Conservation (phyloP, 2,113 vertebrate genomes). For the Rhodinocichla rosea region DNA sequence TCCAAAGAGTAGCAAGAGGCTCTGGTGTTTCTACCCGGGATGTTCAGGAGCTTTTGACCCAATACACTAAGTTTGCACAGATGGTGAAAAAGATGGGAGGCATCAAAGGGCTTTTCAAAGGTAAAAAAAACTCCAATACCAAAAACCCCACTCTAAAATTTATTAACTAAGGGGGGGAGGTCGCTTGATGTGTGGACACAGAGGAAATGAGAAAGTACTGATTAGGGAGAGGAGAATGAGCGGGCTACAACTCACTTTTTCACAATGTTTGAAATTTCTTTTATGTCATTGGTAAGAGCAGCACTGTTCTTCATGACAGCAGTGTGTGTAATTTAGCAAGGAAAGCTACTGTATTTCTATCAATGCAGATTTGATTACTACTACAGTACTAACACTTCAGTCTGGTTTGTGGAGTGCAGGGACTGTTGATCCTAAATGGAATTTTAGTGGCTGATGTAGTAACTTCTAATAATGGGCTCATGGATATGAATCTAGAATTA, state of each 20-base stretch:
- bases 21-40: slow-evolving; percentile 94
- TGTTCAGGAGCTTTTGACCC: slow-evolving; percentile 96
- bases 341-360: not conserved
- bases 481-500: not conserved
- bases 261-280: not conserved
- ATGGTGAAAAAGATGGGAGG: slow-evolving; percentile 99
- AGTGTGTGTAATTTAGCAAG: not conserved
- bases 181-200: not conserved
- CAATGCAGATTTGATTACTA: not conserved
- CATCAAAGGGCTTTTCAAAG: slow-evolving; percentile 98
- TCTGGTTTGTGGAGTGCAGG: not conserved
- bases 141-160: not conserved
- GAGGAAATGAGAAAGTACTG: not conserved
- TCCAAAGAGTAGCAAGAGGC: slow-evolving; percentile 94
- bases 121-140: slow-evolving; percentile 56
- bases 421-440: not conserved
- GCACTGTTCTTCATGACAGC: not conserved
- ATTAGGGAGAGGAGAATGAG: not conserved
- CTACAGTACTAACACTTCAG: not conserved
- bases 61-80: slow-evolving; percentile 99
- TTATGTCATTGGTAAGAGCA: not conserved
- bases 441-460: not conserved
- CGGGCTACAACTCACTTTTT: no score
- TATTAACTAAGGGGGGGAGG: not conserved
- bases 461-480: not conserved